Conservation (phyloP, 2,888 invertebrate genomes). For the Eucera pruinosa region DNA sequence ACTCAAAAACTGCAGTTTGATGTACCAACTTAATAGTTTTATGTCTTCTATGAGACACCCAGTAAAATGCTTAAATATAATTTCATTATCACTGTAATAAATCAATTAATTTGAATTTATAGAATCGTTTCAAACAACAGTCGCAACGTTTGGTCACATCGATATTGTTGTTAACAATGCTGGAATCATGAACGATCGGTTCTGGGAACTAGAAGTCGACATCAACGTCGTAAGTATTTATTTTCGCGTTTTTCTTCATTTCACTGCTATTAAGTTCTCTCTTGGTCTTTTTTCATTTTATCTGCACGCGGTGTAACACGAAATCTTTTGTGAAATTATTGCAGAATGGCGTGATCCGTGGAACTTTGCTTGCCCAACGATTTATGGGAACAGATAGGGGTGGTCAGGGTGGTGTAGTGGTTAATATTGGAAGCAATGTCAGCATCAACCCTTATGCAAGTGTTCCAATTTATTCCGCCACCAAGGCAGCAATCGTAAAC, state of each 20-base stretch:
- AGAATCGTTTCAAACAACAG: constrained; percentile 91
- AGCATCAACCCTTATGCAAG: constrained; percentile 89
- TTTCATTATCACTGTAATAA: too few relatives aligned
- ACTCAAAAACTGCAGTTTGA: too few relatives aligned
- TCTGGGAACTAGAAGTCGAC: constrained; percentile 91
- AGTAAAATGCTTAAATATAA: too few relatives aligned
- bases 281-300: neutral
- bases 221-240: constrained; percentile 88
- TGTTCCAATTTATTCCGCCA: constrained; percentile 91
- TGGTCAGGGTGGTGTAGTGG: constrained; percentile 90
- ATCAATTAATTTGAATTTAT: constrained; percentile 72
- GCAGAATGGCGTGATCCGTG: constrained; percentile 91
- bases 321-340: constrained; percentile 2
- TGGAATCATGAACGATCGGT: constrained; percentile 91
- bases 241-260: neutral
- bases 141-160: constrained; percentile 89
- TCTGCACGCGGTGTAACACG: neutral
- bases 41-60: too few relatives aligned
- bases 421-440: constrained; percentile 91
- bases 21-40: too few relatives aligned
- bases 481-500: constrained; percentile 91
- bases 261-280: neutral
- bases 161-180: constrained; percentile 93
- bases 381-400: constrained; percentile 91
- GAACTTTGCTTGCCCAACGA: constrained; percentile 90